A percentile compares a stretch with the other conserved stretches of the same genome.
Evolutionary conservation across 2,888 invertebrate genomes (phyloP).

Genomic region (Standfussiana lucernea): DNA sequence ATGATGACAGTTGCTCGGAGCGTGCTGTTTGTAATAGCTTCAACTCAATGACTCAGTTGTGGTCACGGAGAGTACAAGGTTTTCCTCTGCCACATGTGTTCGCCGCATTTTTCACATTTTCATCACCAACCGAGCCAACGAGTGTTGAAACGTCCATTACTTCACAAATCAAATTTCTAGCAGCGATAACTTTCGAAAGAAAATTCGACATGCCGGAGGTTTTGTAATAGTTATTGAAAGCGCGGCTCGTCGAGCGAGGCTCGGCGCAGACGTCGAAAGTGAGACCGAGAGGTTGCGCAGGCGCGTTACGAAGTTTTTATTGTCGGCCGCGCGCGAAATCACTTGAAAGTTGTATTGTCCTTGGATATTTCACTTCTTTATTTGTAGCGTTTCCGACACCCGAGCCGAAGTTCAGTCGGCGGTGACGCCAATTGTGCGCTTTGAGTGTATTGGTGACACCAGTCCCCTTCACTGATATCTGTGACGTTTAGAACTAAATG

Average conservation of each 20-base stretch:
- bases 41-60: constrained; percentile 77
- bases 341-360: constrained; percentile 91
- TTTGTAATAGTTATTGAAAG: constrained; percentile 88
- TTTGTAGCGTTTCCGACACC: constrained; percentile 88
- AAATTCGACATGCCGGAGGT: constrained; percentile 87
- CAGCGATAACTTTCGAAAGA: constrained; percentile 85
- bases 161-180: constrained; percentile 74
- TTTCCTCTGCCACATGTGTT: constrained; percentile 62
- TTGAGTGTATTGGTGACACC: constrained; percentile 78
- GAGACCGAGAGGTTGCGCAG: constrained; percentile 90
- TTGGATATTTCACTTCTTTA: constrained; percentile 90
- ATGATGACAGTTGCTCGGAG: constrained; percentile 89
- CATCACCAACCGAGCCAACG: constrained; percentile 57
- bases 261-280: constrained; percentile 88
- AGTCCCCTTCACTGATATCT: constrained; percentile 84
- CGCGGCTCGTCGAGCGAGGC: constrained; percentile 82
- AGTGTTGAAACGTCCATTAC: constrained; percentile 70
- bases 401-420: constrained; percentile 84
- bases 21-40: constrained; percentile 84
- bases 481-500: constrained; percentile 70
- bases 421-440: constrained; percentile 81
- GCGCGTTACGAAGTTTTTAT: constrained; percentile 90
- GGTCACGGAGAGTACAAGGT: constrained; percentile 79
- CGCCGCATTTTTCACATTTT: constrained; percentile 60
- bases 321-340: constrained; percentile 90